These are phyloP conservation scores for Autographa pulchrina DNA, from an alignment of 2,888 invertebrate genomes.

Conservation along the genomic window DNA sequence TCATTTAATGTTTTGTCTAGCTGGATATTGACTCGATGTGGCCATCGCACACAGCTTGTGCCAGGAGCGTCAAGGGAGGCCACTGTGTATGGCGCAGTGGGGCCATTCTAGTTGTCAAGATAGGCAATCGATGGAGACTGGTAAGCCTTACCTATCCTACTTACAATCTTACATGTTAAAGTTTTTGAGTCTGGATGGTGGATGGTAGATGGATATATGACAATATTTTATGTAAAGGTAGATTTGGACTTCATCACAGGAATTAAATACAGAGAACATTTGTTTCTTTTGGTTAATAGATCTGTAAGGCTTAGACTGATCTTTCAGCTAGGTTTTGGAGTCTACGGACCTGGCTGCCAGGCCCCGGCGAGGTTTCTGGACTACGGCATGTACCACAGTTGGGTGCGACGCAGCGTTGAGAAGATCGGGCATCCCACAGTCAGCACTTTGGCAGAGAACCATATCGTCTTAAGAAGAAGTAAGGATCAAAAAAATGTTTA, in stretches of 20 bases:
- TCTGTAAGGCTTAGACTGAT: not conserved
- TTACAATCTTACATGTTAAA: too few relatives aligned
- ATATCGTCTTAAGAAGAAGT: conserved; percentile 71
- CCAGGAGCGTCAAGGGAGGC: conserved; percentile 58
- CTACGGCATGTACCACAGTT: conserved; percentile 68
- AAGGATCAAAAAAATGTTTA: conserved; percentile 12
- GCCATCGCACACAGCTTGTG: conserved; percentile 71
- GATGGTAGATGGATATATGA: too few relatives aligned
- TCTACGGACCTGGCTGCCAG: conserved; percentile 74
- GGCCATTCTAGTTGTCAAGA: conserved; percentile 63
- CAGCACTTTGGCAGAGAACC: conserved; percentile 63
- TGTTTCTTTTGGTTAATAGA: too few relatives aligned
- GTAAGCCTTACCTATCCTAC: conserved; percentile 47
- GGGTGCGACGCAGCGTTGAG: conserved; percentile 64
- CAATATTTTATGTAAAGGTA: too few relatives aligned
- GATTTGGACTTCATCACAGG: too few relatives aligned
- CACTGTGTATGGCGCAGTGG: conserved; percentile 73
- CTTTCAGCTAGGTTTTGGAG: conserved; percentile 72
- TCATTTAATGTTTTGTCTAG: conserved; percentile 54
- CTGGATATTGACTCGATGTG: conserved; percentile 64
- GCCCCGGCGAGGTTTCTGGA: conserved; percentile 75
- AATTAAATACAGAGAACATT: too few relatives aligned
- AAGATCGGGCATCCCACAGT: conserved; percentile 70
- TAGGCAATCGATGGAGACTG: conserved; percentile 67
- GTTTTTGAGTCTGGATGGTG: not conserved